A percentile compares a stretch with the other conserved stretches of the same genome.
Evolutionary conservation across 2,113 vertebrate species (phyloP).

Genomic region (Neolamprologus variostigma): DNA sequence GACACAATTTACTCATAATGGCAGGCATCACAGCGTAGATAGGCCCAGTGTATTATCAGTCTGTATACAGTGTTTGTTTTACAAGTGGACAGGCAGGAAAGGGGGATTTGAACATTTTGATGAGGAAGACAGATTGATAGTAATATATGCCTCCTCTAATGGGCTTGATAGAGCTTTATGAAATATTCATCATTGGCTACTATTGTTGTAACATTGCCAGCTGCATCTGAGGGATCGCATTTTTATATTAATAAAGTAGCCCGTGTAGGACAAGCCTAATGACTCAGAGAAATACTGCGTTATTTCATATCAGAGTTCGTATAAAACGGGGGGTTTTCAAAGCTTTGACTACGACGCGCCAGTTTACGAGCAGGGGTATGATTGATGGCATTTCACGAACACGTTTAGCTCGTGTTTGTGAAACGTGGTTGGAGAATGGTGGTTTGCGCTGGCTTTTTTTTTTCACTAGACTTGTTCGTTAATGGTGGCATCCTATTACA

Average conservation of each 20-base stretch:
- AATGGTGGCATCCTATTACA: not conserved
- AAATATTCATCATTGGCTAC: slow-evolving; percentile 63
- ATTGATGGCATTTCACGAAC: not conserved
- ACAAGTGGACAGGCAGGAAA: slow-evolving; percentile 50
- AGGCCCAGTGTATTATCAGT: slow-evolving; percentile 36
- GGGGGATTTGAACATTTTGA: slow-evolving; percentile 49
- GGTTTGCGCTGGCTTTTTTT: not conserved
- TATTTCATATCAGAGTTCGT: not conserved
- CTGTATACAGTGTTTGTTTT: slow-evolving; percentile 57
- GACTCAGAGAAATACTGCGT: not conserved
- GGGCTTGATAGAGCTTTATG: slow-evolving; percentile 44
- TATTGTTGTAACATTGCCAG: slow-evolving; percentile 45
- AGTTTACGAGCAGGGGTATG: not conserved
- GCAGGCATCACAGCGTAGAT: slow-evolving; percentile 30
- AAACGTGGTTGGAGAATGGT: not conserved
- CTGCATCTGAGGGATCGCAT: slow-evolving; percentile 32
- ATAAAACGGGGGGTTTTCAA: not conserved
- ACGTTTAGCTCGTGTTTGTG: not conserved
- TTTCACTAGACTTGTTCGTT: not conserved
- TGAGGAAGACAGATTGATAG: slow-evolving; percentile 49
- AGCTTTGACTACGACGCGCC: not conserved
- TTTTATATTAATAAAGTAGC: slow-evolving; percentile 33
- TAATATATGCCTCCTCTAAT: slow-evolving; percentile 47
- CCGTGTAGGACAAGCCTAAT: not conserved
- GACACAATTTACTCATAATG: slow-evolving; percentile 62